Evolutionary conservation across 2,888 invertebrate genomes (phyloP).

Genomic region (Himalopsyche tibetana): DNA sequence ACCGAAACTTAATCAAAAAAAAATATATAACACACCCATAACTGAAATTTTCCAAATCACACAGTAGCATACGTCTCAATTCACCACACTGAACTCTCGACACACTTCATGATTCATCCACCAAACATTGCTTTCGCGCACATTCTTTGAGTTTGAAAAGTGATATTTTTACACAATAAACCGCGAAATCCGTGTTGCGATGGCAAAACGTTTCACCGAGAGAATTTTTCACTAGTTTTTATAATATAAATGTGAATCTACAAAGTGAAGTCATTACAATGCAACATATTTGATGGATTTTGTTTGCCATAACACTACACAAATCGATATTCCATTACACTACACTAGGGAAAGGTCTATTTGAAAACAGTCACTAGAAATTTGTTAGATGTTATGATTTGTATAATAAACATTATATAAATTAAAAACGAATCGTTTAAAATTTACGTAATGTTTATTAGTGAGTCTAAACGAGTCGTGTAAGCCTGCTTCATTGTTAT

Average conservation of each 20-base stretch:
- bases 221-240: background rate
- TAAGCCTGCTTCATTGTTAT: background rate
- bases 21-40: background rate
- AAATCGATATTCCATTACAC: background rate
- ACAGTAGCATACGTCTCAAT: background rate
- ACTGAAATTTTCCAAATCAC: background rate
- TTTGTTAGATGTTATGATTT: slow-evolving; percentile 6
- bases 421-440: background rate
- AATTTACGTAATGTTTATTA: background rate
- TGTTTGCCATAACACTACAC: background rate
- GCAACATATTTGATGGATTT: background rate
- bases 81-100: background rate
- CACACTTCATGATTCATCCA: background rate
- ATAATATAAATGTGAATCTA: background rate
- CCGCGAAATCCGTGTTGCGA: background rate
- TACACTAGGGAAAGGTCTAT: background rate
- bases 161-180: slow-evolving; percentile 19
- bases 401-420: background rate
- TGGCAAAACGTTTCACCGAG: background rate
- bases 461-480: background rate
- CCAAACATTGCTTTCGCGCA: background rate
- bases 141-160: background rate
- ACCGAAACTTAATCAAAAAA: too few species aligned
- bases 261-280: background rate
- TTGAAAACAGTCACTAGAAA: background rate